These are phyloP conservation scores for Lasioglossum figueresi DNA, from an alignment of 2,888 invertebrate species.

Conservation along the genomic window DNA sequence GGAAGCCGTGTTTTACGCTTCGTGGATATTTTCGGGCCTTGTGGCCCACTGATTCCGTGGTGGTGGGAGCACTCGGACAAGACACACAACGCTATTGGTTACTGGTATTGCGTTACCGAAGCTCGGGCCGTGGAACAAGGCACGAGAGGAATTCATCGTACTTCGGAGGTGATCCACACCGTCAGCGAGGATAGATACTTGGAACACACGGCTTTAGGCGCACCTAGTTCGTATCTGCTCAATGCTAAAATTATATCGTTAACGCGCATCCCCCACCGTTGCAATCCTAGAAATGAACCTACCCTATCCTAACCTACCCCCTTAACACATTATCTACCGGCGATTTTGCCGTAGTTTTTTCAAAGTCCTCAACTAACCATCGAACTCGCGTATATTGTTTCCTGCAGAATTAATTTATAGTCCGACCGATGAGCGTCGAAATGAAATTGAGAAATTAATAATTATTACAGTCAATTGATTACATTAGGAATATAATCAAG, in stretches of 20 bases:
- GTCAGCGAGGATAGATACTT: slow-evolving; percentile 36
- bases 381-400: neutral
- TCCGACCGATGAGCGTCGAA: neutral
- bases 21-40: slow-evolving; percentile 66
- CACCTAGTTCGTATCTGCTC: neutral
- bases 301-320: no score
- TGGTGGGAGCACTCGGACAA: slow-evolving; percentile 42
- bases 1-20: slow-evolving; percentile 63
- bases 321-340: no score
- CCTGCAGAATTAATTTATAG: neutral
- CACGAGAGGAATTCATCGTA: slow-evolving; percentile 61
- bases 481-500: neutral
- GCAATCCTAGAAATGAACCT: no score
- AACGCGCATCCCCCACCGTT: no score
- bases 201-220: slow-evolving; percentile 9
- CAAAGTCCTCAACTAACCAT: neutral
- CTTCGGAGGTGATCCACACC: slow-evolving; percentile 44
- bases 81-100: slow-evolving; percentile 70
- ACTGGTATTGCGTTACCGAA: slow-evolving; percentile 67
- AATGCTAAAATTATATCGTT: neutral
- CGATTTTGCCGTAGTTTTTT: no score
- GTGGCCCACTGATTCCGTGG: slow-evolving; percentile 27
- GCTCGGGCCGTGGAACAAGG: slow-evolving; percentile 50
- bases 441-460: neutral
- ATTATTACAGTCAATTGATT: neutral